Evolutionary conservation across 2,797 vertebrate genomes (phyloP), one percentile per base, ranked within the genome.

Genomic region (Catamblyrhynchus diadema): DNA sequence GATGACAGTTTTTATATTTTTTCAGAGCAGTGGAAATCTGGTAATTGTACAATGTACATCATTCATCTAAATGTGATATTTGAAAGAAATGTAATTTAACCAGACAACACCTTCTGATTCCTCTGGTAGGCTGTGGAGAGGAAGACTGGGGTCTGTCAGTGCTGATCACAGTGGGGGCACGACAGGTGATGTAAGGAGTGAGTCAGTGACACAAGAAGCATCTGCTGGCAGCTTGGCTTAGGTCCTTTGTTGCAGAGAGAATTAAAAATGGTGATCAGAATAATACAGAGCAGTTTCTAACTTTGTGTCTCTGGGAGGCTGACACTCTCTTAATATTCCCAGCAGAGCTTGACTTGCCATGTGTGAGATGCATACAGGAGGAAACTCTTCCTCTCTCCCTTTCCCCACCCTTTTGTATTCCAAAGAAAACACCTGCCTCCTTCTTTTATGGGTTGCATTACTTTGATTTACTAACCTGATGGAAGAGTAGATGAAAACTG

Each of bases 1-100:
- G 64, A 86, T 96, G 96, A 93, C 56, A 45, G 28, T 32, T 44
- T 54, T 81, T 32, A 62, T 62, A 57, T 92, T 50, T 83, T 89
- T 61, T 92, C 80, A 93, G 83, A 86, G 67, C 51, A 84, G n/a
- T 71, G 37, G 66, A 83, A 88, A 85, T 85, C 62, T 1, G 9
- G 71, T 97, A 94, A 92, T 91, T 91, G 50, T 64, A 32, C 84
- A 77, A 44, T 81, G 70, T 82, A 65, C 35, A 35, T 65, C 4
- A 48, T 56, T 69, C 48, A 69, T 86, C 54, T 81, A 84, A 95
- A 88, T 79, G 54, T 44, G 45, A 69, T 83, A 50, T 85, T 88
- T 78, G 78, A 91, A 93, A 64, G 87, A 94, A 94, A 87, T 51
- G 37, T 51, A 41, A 35, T 92, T 70, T 28, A 64, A 66, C 12